phyloP scores from a whole-genome alignment of 2,888 invertebrate species.

The Dendrolimus pini region DNA sequence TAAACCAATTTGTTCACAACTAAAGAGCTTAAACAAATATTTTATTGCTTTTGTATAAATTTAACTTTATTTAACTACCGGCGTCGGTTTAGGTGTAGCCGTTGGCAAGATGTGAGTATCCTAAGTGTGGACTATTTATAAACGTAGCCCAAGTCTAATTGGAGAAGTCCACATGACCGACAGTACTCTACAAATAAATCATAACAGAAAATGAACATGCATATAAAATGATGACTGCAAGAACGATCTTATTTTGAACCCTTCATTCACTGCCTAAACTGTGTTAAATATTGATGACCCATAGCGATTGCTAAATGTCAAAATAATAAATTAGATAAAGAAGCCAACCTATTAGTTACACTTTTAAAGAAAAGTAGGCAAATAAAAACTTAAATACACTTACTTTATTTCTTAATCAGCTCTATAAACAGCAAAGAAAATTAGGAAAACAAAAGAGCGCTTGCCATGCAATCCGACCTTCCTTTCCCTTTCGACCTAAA shows the following conservation, averaged over 20 bases:
- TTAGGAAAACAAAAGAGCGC: conserved; percentile 62
- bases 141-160: conserved; percentile 50
- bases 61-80: not conserved
- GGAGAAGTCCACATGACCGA: conserved; percentile 47
- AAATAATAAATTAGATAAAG: too few species aligned
- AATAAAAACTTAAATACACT: conserved; percentile 32
- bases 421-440: conserved; percentile 53
- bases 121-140: conserved; percentile 65
- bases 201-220: conserved; percentile 24
- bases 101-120: conserved; percentile 44
- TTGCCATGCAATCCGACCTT: conserved; percentile 45
- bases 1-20: not conserved
- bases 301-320: too few species aligned
- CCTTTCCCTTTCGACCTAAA: conserved; percentile 59
- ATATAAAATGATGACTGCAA: not conserved
- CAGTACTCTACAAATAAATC: conserved; percentile 47
- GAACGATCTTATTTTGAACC: not conserved
- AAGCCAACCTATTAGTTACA: too few species aligned
- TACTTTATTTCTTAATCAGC: conserved; percentile 54
- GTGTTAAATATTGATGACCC: too few species aligned
- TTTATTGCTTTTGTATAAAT: not conserved
- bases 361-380: too few species aligned
- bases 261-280: too few species aligned
- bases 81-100: conserved; percentile 18
- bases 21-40: not conserved